phyloP scores from a whole-genome alignment of 2,888 invertebrate species.

The Micropterix aruncella region DNA sequence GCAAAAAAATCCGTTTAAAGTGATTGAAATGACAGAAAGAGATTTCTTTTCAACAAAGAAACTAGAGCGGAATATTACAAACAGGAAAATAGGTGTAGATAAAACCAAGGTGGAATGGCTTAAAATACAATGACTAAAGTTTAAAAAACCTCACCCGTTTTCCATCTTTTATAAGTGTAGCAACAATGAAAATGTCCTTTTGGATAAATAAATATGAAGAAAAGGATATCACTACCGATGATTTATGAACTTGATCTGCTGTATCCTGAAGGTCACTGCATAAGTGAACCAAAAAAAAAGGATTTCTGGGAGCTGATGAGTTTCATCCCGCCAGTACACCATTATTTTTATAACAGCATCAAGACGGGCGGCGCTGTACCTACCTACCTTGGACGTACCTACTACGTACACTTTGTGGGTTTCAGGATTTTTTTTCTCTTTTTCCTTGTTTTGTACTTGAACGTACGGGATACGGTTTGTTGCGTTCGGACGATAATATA shows the following conservation, averaged over 20 bases:
- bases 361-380: constrained; percentile 2
- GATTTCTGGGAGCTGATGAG: constrained; percentile 3
- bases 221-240: constrained; percentile 4
- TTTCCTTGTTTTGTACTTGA: too few species aligned
- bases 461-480: too few species aligned
- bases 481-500: too few species aligned
- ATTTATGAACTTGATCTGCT: too few species aligned
- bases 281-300: constrained; percentile 4
- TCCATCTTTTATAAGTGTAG: constrained; percentile 4
- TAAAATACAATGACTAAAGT: constrained; percentile 5
- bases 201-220: constrained; percentile 4
- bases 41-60: too few species aligned
- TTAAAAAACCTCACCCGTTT: constrained; percentile 4
- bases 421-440: too few species aligned
- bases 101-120: constrained; percentile 11
- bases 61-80: constrained; percentile 12
- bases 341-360: constrained; percentile 3
- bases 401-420: too few species aligned
- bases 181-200: constrained; percentile 5
- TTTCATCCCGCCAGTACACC: constrained; percentile 4
- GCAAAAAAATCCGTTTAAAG: constrained; percentile 11
- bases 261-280: constrained; percentile 4
- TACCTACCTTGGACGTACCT: too few species aligned
- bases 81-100: constrained; percentile 10
- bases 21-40: constrained; percentile 12